A percentile compares a stretch with the other conserved stretches of the same genome.
Conservation (phyloP, 2,888 invertebrate genomes). For the Dermolepida albohirtum region DNA sequence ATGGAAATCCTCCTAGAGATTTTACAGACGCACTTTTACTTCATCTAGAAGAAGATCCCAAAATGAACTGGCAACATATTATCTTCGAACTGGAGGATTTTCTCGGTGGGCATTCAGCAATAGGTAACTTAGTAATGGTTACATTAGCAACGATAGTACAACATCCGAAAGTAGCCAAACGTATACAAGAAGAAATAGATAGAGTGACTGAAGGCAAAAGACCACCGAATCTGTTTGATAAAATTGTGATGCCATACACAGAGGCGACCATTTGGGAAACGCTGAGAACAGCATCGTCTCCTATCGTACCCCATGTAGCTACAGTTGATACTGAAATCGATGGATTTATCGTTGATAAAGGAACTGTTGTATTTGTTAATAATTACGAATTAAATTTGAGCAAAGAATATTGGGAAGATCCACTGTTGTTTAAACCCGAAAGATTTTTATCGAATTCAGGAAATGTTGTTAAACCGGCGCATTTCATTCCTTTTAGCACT, state of each 20-base stretch:
- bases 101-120: constrained; percentile 88
- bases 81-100: constrained; percentile 89
- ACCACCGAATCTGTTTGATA: constrained; percentile 75
- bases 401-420: constrained; percentile 78
- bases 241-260: constrained; percentile 79
- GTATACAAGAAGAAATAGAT: constrained; percentile 79
- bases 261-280: constrained; percentile 86
- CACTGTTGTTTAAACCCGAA: constrained; percentile 79
- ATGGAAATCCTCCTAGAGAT: constrained; percentile 75
- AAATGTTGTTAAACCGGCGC: constrained; percentile 70
- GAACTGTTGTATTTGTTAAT: constrained; percentile 85
- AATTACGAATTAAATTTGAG: constrained; percentile 85
- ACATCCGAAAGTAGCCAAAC: constrained; percentile 73
- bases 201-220: constrained; percentile 68
- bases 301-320: constrained; percentile 91
- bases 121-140: constrained; percentile 86
- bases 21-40: constrained; percentile 84
- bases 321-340: constrained; percentile 79
- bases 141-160: constrained; percentile 77
- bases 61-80: constrained; percentile 81
- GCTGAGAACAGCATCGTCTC: constrained; percentile 83
- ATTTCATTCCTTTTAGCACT: constrained; percentile 87
- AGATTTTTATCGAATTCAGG: constrained; percentile 72
- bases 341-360: constrained; percentile 79
- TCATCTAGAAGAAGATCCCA: constrained; percentile 74